Evolutionary conservation across 2,888 invertebrate genomes (phyloP).

Genomic region (Stegophylla sp.): DNA sequence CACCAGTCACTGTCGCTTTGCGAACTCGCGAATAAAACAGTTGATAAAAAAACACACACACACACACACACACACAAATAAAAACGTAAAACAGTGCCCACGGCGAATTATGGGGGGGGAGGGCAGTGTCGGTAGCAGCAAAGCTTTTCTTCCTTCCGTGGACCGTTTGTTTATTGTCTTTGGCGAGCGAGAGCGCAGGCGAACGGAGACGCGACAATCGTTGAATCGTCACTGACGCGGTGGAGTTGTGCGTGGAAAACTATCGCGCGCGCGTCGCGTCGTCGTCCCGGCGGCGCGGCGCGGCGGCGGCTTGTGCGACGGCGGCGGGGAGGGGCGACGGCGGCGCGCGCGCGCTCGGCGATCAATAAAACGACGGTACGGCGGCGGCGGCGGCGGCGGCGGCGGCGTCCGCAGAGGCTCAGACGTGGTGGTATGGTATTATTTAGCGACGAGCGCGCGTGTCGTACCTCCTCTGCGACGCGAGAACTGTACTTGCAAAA

Average conservation of each 20-base stretch:
- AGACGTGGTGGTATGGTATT: background rate
- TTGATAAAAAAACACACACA: too few species aligned
- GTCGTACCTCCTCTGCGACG: background rate
- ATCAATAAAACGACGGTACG: conserved; percentile 54
- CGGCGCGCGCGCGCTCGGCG: conserved; percentile 31
- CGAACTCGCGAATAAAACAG: too few species aligned
- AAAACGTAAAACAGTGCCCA: background rate
- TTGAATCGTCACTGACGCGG: conserved; percentile 1
- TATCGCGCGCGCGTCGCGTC: conserved; percentile 21
- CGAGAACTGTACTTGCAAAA: background rate
- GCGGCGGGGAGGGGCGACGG: background rate
- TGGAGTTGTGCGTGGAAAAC: conserved; percentile 12
- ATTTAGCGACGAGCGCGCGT: background rate
- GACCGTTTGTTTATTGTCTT: background rate
- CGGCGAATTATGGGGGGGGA: background rate
- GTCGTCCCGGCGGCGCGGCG: background rate
- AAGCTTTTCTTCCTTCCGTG: background rate
- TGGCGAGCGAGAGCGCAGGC: background rate
- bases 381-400: conserved; percentile 23
- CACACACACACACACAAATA: too few species aligned
- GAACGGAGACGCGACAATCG: too few species aligned
- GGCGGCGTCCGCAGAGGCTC: background rate
- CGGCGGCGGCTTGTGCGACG: conserved; percentile 3
- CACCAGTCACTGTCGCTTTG: too few species aligned
- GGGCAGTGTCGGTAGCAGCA: background rate